These are phyloP conservation scores for Drosophila ohnishii DNA, from an alignment of 1,140 invertebrate species.

Conservation along the genomic window DNA sequence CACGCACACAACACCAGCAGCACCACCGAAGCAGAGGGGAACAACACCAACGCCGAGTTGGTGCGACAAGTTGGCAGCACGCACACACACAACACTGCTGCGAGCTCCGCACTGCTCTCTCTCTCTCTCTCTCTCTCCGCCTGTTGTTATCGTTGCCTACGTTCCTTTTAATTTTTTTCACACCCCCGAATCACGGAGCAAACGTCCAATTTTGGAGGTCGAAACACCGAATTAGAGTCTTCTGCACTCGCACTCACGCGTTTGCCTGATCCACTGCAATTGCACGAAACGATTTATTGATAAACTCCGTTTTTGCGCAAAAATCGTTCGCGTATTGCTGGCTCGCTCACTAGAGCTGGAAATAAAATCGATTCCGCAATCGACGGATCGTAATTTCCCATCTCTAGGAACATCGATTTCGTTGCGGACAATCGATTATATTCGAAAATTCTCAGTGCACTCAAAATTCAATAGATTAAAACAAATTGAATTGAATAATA, in stretches of 20 bases:
- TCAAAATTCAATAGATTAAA: not conserved
- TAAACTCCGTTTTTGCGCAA: constrained; percentile 50
- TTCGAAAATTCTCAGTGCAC: not conserved
- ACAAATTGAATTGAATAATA: not conserved
- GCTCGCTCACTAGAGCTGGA: constrained; percentile 32
- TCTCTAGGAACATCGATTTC: not conserved
- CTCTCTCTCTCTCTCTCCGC: constrained; percentile 31
- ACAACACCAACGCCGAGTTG: constrained; percentile 23
- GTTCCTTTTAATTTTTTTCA: constrained; percentile 38
- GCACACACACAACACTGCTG: constrained; percentile 45
- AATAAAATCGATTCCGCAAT: not conserved
- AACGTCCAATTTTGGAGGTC: not conserved
- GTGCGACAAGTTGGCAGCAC: constrained; percentile 50
- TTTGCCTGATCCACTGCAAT: constrained; percentile 10
- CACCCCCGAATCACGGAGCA: constrained; percentile 11
- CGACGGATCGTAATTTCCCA: not conserved
- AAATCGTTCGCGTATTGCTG: constrained; percentile 39
- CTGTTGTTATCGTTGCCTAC: constrained; percentile 51
- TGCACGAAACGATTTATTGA: constrained; percentile 36
- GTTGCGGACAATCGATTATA: not conserved
- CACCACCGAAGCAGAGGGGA: constrained; percentile 7
- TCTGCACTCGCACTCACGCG: constrained; percentile 8
- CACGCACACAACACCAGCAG: constrained; percentile 24
- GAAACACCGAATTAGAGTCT: not conserved
- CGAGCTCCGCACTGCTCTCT: constrained; percentile 12